Conservation (phyloP, 2,113 vertebrate species). For the Aldabrachelys gigantea region DNA sequence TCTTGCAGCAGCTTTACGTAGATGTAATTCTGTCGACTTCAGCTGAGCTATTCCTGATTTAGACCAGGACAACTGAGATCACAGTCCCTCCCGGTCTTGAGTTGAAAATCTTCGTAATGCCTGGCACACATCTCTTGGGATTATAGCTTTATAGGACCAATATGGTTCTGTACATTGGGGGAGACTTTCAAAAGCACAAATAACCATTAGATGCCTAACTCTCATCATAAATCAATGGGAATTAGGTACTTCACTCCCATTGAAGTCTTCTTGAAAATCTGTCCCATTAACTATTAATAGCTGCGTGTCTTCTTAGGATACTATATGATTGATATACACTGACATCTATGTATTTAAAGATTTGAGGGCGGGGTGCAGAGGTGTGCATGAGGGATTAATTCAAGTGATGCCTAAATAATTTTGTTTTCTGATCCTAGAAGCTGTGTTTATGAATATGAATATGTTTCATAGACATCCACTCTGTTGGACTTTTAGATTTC, state of each 20-base stretch:
- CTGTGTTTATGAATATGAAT: not conserved
- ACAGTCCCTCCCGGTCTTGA: not conserved
- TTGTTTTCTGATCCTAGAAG: not conserved
- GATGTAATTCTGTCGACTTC: not conserved
- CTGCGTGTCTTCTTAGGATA: not conserved
- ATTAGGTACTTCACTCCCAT: not conserved
- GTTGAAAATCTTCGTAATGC: not conserved
- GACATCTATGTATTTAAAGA: not conserved
- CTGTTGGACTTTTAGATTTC: not conserved
- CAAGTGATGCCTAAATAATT: not conserved
- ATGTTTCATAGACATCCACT: not conserved
- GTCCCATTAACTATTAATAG: not conserved
- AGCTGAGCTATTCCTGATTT: not conserved
- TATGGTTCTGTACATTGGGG: not conserved
- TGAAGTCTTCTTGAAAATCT: not conserved
- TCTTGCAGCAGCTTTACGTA: not conserved
- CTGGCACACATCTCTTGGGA: not conserved
- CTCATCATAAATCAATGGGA: not conserved
- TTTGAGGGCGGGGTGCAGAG: fast-evolving
- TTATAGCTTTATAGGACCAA: not conserved
- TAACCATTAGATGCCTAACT: not conserved
- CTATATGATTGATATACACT: no score
- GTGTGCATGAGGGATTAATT: not conserved
- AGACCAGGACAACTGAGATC: no score
- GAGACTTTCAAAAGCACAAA: not conserved